These are phyloP conservation scores for Meliscaeva auricollis DNA, from an alignment of 2,888 invertebrate genomes.

Conservation along the genomic window DNA sequence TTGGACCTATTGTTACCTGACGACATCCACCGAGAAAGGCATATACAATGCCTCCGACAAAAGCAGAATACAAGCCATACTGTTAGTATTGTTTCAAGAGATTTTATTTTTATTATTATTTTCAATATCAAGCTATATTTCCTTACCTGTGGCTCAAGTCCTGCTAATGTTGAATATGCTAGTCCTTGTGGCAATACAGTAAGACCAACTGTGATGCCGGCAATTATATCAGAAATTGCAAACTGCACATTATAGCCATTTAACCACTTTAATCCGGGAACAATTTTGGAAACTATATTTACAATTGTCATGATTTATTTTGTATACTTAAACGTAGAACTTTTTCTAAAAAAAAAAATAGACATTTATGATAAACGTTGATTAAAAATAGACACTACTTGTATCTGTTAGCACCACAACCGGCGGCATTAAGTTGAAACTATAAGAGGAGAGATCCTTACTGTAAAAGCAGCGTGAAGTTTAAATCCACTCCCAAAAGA, in stretches of 20 bases:
- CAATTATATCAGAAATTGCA: slow-evolving; percentile 93
- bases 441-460: too few relatives aligned
- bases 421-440: too few relatives aligned
- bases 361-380: neutral
- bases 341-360: slow-evolving; percentile 5
- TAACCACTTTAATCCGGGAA: slow-evolving; percentile 88
- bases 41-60: slow-evolving; percentile 97
- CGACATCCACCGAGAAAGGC: slow-evolving; percentile 94
- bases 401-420: too few relatives aligned
- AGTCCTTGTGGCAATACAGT: slow-evolving; percentile 97
- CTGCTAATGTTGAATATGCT: slow-evolving; percentile 95
- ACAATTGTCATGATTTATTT: slow-evolving; percentile 75
- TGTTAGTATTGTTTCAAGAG: too few relatives aligned
- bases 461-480: too few relatives aligned
- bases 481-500: too few relatives aligned
- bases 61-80: slow-evolving; percentile 98
- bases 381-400: too few relatives aligned
- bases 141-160: slow-evolving; percentile 93
- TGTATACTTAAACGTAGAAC: neutral
- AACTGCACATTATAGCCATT: slow-evolving; percentile 90
- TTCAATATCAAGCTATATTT: neutral
- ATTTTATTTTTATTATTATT: too few relatives aligned
- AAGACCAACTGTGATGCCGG: slow-evolving; percentile 96
- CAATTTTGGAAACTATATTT: slow-evolving; percentile 76
- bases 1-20: slow-evolving; percentile 95